Percentiles rank a stretch among this genome's conserved stretches.
Evolutionary conservation across 2,113 vertebrate genomes (phyloP).

Genomic region (Rhadina sibilatrix): DNA sequence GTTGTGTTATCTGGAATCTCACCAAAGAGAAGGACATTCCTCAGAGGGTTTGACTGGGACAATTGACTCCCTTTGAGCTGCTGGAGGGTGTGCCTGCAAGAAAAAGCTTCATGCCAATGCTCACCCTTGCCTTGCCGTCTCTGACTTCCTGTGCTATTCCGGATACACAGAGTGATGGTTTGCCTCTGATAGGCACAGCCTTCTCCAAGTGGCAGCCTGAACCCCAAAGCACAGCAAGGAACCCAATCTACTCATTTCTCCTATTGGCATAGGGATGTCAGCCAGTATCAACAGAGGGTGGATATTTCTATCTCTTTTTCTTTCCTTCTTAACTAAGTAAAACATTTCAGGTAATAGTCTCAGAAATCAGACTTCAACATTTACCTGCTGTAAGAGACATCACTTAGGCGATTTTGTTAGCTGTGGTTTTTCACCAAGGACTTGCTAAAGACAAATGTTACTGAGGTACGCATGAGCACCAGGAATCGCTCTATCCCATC

Average conservation of each 20-base stretch:
- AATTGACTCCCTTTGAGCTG: background rate
- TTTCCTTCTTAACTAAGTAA: background rate
- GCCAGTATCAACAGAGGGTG: background rate
- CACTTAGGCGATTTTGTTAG: background rate
- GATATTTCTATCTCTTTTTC: background rate
- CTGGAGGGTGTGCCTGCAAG: background rate
- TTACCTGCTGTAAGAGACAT: background rate
- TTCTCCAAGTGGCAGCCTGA: background rate
- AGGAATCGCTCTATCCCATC: background rate
- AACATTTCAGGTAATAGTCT: background rate
- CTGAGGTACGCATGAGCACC: background rate
- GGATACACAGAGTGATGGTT: background rate
- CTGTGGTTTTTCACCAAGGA: background rate
- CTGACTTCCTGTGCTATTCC: background rate
- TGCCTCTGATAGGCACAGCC: background rate
- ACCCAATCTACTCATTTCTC: background rate
- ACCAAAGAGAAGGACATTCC: constrained; percentile 1
- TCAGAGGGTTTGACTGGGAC: background rate
- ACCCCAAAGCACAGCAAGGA: background rate
- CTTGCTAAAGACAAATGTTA: background rate
- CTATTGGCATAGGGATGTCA: background rate
- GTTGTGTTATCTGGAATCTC: background rate
- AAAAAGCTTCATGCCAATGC: background rate
- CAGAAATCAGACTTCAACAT: background rate
- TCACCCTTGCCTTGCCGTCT: background rate